Evolutionary conservation across 2,888 invertebrate genomes (phyloP), one percentile per base, ranked within the genome.

Genomic region (Neuroscelio doddi): DNA sequence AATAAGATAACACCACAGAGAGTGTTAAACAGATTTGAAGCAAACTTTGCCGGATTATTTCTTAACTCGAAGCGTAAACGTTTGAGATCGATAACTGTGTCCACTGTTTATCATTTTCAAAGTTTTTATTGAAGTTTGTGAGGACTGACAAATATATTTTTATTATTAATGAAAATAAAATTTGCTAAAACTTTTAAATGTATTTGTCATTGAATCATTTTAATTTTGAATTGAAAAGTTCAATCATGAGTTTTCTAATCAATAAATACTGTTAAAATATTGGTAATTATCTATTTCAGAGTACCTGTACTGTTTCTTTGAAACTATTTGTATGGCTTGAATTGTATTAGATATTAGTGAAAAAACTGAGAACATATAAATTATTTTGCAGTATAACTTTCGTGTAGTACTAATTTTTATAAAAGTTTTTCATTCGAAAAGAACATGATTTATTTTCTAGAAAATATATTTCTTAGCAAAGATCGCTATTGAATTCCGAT

Each of bases 1-100:
- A n/a, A n/a, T n/a, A n/a, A n/a, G n/a, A n/a, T n/a, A n/a, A n/a
- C n/a, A n/a, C n/a, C n/a, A n/a, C n/a, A n/a, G n/a, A n/a, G n/a
- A n/a, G n/a, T n/a, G n/a, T n/a, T n/a, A n/a, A n/a, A 10, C 32
- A 10, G 32, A 32, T 32, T 10, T 10, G n/a, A 12, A 32, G 26
- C 26, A 7, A 26, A 26, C 32, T 32, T 32, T 32, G 32, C 10
- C n/a, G n/a, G 10, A 32, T 32, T 32, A 32, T 32, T 32, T 32
- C n/a, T 32, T 32, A 12, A 32, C 10, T 12, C 10, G 32, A 32
- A 32, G 10, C 8, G 10, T 32, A 32, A 32, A 32, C 10, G 32
- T 12, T 32, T 10, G 3, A 5, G 32, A n/a, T 5, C 32, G 32
- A 32, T 12, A 10, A 10, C 8, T 12, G 26, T 26, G 26, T 26